phyloP scores from a whole-genome alignment of 2,113 vertebrate species.

The Ictalurus punctatus region DNA sequence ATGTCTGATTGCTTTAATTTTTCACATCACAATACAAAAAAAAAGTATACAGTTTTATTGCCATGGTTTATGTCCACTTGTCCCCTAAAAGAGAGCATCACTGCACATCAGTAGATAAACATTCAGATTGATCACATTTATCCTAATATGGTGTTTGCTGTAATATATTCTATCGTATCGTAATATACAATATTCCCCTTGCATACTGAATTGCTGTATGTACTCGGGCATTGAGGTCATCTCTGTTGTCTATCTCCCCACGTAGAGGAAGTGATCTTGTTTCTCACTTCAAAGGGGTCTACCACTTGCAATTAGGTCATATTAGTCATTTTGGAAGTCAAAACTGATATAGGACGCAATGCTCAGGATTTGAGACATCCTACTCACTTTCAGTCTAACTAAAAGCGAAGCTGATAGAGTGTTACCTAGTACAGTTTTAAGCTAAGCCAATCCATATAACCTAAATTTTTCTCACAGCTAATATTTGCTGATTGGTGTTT shows the following conservation, averaged over 20 bases:
- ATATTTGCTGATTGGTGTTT: background rate
- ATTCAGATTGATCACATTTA: background rate
- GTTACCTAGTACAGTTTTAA: constrained; percentile 21
- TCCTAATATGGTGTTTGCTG: background rate
- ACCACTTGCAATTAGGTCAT: background rate
- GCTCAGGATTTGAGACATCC: constrained; percentile 17
- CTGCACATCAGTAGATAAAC: background rate
- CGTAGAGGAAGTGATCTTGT: background rate
- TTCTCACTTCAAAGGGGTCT: constrained; percentile 24
- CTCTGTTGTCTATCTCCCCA: background rate
- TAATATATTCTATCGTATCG: background rate
- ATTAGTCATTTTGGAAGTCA: constrained; percentile 37
- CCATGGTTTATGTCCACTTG: background rate
- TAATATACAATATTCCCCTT: background rate
- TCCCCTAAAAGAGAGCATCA: background rate
- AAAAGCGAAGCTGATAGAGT: constrained; percentile 18
- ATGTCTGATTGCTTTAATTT: background rate
- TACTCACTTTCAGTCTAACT: constrained; percentile 37
- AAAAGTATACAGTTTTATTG: background rate
- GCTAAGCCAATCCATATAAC: background rate
- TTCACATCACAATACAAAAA: background rate
- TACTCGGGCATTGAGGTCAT: background rate
- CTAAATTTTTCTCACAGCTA: background rate
- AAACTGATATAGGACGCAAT: constrained; percentile 33
- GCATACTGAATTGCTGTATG: background rate